Evolutionary conservation across 2,797 vertebrate species (phyloP), one percentile per base, ranked within the genome.

Genomic region (Anguilla obscura): DNA sequence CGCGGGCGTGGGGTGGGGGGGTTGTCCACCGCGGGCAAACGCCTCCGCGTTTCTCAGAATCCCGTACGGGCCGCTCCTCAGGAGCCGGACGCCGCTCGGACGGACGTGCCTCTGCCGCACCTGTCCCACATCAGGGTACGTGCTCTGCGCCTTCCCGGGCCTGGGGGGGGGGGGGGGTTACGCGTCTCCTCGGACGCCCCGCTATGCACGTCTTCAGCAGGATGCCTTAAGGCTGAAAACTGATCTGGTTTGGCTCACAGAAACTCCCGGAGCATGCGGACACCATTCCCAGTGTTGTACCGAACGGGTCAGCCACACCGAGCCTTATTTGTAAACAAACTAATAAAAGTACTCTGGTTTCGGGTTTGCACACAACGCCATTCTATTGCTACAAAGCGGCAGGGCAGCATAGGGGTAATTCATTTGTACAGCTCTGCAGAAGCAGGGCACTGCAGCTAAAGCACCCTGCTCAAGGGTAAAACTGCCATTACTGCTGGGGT

Each of bases 1-100:
- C 18, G 7, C 40, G 7, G n/a, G 30, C 8, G 52, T 40, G 36
- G 36, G 36, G 36, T 40, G 3, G 36, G 36, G 36, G 36, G 36
- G 36, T 40, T 3, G 14, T 50, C 54, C 27, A 66, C 12, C n/a
- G 10, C 5, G n/a, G 48, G 80, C 80, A n/a, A 52, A 84, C n/a
- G 45, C 30, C 52, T 63, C 52, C 2, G 8, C 69, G 14, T 74
- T 88, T 54, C 84, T 66, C 33, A 6, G 58, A 36, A 85, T 24
- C 33, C 54, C 33, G 18, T 56, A 48, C 56, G 54, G 18, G 27
- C 56, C 66, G 27, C 21, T 63, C 56, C 63, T 82, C 52, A 27
- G 88, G 40, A 88, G 80, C 50, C 21, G 21, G 60, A 88, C 10
- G 24, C 84, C 45, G 16, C 18, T 85, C 16, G 40, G 30, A 83